Percentiles rank a stretch among this genome's conserved stretches.
Evolutionary conservation across 2,888 invertebrate species (phyloP).

Genomic region (Stenoptilia bipunctidactyla): DNA sequence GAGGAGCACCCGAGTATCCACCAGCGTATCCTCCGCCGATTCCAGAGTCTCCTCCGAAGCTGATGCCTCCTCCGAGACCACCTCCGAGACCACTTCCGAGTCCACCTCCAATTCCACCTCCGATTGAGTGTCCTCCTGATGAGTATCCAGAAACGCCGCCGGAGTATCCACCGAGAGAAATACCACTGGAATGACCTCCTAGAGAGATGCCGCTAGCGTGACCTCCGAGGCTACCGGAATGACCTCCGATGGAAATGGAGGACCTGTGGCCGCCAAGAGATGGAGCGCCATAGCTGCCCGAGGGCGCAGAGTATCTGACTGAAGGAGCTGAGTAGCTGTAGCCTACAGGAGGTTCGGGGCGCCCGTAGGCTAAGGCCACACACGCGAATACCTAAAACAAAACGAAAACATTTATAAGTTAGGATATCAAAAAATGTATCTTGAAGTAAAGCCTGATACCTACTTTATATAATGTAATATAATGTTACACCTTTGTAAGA

Average conservation of each 20-base stretch:
- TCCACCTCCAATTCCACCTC: conserved; percentile 24
- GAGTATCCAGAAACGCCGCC: conserved; percentile 23
- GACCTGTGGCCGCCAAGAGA: conserved; percentile 29
- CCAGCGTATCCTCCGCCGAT: conserved; percentile 53
- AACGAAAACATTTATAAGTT: neutral
- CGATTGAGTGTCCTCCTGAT: conserved; percentile 14
- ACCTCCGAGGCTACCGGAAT: conserved; percentile 29
- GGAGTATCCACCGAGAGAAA: conserved; percentile 17
- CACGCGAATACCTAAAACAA: conserved; percentile 58
- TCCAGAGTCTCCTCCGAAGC: conserved; percentile 42
- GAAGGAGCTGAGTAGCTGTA: conserved; percentile 58
- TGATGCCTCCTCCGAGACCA: conserved; percentile 23
- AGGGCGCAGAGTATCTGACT: conserved; percentile 31
- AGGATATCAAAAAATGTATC: neutral
- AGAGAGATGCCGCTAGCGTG: conserved; percentile 22
- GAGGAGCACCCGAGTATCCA: conserved; percentile 67
- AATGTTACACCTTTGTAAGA: no score
- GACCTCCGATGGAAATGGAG: conserved; percentile 30
- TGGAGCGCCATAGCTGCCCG: conserved; percentile 34
- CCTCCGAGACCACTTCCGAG: conserved; percentile 35
- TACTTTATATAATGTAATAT: no score
- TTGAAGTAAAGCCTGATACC: no score
- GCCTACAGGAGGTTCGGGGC: conserved; percentile 64
- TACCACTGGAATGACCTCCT: conserved; percentile 19
- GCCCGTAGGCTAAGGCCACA: conserved; percentile 57